Evolutionary conservation across 2,888 invertebrate species (phyloP), one percentile per base, ranked within the genome.

Genomic region (Drosophila histrio): DNA sequence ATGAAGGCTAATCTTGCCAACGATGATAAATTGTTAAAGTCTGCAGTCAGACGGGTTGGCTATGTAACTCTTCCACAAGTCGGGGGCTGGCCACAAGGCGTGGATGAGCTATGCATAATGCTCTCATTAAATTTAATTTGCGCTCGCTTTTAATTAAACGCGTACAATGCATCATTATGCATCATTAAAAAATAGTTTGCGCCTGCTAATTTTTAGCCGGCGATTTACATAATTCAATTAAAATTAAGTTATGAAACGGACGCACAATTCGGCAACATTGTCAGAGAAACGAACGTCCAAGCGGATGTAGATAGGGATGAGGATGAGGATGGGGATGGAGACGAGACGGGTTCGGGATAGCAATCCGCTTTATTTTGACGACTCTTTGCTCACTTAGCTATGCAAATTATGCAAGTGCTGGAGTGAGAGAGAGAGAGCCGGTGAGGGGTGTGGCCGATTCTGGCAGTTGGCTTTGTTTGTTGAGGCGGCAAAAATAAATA

Each of bases 161-260:
- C 70, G 66, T 43, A 77, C 86, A 79, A 79, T 86, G 86, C 83
- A 49, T 79, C 86, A 77, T 83, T 83, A 79, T 86, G 86, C 83
- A 49, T 79, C 86, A 77, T 83, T 83, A 83, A 86, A 88, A 82
- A 83, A 79, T 83, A 83, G 88, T 88, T 87, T 79, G 73, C 74
- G 88, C 87, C 86, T 88, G 88, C 82, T 88, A 83, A 83, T 83
- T 83, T 87, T 83, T 83, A 86, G 86, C 71, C 53, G 50, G 84
- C 77, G 84, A 88, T 83, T 83, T 83, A 86, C 82, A 83, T 83
- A 83, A 88, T 83, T 88, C 84, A 83, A 83, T 83, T 83, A 88
- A 83, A 88, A 83, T 83, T 83, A 73, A 88, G 88, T 83, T 86
- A 83, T 86, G 83, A 88, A 86, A 79, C 71, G 69, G 77, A 71